Evolutionary conservation across 2,113 vertebrate genomes (phyloP).

Genomic region (Oenanthe oenanthe): DNA sequence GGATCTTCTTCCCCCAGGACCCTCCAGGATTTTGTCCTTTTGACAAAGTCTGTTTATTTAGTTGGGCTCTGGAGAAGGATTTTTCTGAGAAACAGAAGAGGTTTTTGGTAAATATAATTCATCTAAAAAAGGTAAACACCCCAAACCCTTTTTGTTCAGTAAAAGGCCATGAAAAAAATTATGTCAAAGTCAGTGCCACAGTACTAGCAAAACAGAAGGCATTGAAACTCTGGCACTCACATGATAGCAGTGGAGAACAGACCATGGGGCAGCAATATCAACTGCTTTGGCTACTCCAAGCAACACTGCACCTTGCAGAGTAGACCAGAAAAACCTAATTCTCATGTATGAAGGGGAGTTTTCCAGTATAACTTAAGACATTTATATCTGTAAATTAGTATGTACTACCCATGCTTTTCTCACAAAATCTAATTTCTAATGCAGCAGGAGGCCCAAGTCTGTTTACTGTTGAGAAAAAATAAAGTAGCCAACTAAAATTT

Average conservation of each 20-base stretch:
- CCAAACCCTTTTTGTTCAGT: not conserved
- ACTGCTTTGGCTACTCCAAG: not conserved
- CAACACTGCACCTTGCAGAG: not conserved
- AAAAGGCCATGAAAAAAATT: not conserved
- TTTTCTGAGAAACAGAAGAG: not conserved
- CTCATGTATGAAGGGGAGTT: not conserved
- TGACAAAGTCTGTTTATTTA: not conserved
- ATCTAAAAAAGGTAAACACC: not conserved
- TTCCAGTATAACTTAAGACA: not conserved
- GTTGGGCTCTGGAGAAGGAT: not conserved
- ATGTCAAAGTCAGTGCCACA: not conserved
- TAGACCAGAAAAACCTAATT: not conserved
- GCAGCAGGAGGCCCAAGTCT: not conserved
- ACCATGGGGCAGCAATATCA: not conserved
- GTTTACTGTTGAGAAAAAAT: not conserved
- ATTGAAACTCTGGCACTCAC: not conserved
- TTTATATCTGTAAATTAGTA: not conserved
- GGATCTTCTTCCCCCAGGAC: not conserved
- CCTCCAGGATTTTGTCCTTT: not conserved
- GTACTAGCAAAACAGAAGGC: not conserved
- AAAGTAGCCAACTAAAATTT: not conserved
- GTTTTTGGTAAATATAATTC: not conserved
- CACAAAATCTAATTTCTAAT: not conserved
- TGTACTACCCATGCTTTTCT: not conserved
- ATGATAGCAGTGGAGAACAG: accelerated